Evolutionary conservation across 2,113 vertebrate genomes (phyloP), one percentile per base, ranked within the genome.

Genomic region (Quiscalus mexicanus): DNA sequence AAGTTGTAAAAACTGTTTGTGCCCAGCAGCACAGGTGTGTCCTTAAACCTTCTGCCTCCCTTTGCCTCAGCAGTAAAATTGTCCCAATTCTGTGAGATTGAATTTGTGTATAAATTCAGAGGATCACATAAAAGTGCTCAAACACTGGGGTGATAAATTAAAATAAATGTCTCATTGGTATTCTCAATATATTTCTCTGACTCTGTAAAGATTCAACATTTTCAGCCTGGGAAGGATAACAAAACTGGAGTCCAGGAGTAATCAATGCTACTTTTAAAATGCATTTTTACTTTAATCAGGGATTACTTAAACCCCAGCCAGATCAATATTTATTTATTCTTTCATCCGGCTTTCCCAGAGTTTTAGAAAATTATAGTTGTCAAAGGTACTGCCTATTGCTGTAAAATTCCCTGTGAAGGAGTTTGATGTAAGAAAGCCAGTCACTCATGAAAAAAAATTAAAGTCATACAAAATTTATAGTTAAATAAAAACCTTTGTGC

Each of bases 401-500:
- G 42, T 63, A 79, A 69, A 80, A 81, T 30, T 79, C 65, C 69
- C 83, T 55, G 15, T 56, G 85, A 86, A 56, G 22, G 35, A 39
- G 68, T 30, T 24, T 59, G 55, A 77, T 59, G 42, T 37, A 35
- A 77, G 50, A 83, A 93, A 87, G 35, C 15, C 63, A 74, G 82
- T 81, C 63, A 59, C 27, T 91, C 17, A 7, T 44, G 25, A 75
- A 83, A 87, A 87, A 79, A 69, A 84, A 62, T 31, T 8, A 71
- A 47, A 90, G 41, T 63, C 6, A 35, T 39, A 67, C 15, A 69
- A 77, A 85, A 91, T 70, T 45, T 81, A 60, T 42, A 69, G 50
- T 77, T 86, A 90, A 95, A 89, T 91, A 80, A 78, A 93, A 92
- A 41, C 33, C 65, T 65, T 65, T 64, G 71, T 68, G 55, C 81